These are phyloP conservation scores for Epinephelus fuscoguttatus DNA, from an alignment of 2,113 vertebrate genomes.

Conservation along the genomic window DNA sequence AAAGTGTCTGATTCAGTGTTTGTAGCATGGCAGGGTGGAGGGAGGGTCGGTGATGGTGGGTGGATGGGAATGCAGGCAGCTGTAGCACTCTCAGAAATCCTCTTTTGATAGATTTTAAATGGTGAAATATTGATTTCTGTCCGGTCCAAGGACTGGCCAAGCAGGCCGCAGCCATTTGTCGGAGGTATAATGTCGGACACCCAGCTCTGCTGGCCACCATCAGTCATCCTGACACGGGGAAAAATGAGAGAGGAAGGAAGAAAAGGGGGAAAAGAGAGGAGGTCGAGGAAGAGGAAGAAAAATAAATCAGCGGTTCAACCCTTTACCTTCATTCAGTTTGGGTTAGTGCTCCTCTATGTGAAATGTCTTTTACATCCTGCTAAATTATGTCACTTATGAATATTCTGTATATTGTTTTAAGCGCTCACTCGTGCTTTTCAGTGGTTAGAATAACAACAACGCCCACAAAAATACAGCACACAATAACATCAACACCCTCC, in stretches of 20 bases:
- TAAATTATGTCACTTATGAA: slow-evolving; percentile 7
- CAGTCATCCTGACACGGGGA: slow-evolving; percentile 83
- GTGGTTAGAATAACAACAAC: slow-evolving; percentile 11
- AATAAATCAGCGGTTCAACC: slow-evolving; percentile 65
- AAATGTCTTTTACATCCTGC: background rate
- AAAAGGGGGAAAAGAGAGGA: slow-evolving; percentile 36
- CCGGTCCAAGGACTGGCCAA: slow-evolving; percentile 97
- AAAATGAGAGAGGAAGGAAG: slow-evolving; percentile 64
- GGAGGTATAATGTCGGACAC: slow-evolving; percentile 93
- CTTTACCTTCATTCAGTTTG: slow-evolving; percentile 43
- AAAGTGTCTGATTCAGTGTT: slow-evolving; percentile 99
- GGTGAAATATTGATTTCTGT: slow-evolving; percentile 99
- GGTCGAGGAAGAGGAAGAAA: slow-evolving; percentile 53
- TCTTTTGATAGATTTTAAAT: slow-evolving; percentile 99
- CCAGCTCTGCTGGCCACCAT: slow-evolving; percentile 85
- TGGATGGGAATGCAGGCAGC: slow-evolving; percentile 93
- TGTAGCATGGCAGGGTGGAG: slow-evolving; percentile 74
- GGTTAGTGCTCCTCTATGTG: background rate
- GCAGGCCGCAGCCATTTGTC: slow-evolving; percentile 97
- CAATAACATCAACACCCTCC: slow-evolving; percentile 37
- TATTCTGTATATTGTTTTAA: slow-evolving; percentile 14
- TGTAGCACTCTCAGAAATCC: slow-evolving; percentile 92
- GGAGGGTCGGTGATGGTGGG: slow-evolving; percentile 64
- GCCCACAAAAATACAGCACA: background rate
- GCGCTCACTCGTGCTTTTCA: slow-evolving; percentile 12